These are phyloP conservation scores for Opisthocomus hoazin DNA, from an alignment of 2,113 vertebrate genomes.

Conservation along the genomic window DNA sequence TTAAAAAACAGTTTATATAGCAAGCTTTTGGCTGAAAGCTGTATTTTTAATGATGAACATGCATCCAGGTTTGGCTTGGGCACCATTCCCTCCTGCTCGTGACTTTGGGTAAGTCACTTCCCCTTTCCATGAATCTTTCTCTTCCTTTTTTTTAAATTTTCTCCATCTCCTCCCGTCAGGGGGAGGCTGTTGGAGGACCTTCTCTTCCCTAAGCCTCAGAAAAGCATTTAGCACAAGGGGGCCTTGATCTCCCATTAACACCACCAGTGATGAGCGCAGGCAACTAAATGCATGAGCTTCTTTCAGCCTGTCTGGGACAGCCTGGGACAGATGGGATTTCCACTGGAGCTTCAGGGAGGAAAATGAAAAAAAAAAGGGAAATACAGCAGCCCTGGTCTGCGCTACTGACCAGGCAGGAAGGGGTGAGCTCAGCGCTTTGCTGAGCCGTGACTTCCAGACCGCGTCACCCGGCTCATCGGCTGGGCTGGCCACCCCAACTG, in stretches of 20 bases:
- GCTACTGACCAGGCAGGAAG: background rate
- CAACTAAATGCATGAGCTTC: background rate
- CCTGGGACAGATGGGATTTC: background rate
- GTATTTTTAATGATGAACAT: background rate
- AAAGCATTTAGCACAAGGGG: background rate
- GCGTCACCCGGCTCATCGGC: background rate
- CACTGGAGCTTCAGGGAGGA: background rate
- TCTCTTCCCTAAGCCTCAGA: background rate
- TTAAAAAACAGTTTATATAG: background rate
- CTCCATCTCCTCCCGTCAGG: background rate
- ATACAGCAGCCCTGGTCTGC: background rate
- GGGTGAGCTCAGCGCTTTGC: background rate
- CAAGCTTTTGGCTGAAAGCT: background rate
- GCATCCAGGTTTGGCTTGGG: background rate
- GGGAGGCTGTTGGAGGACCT: background rate
- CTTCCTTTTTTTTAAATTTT: background rate
- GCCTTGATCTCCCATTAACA: background rate
- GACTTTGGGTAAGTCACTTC: background rate
- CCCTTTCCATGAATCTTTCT: background rate
- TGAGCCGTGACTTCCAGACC: background rate
- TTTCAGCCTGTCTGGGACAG: background rate
- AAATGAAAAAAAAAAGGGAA: background rate
- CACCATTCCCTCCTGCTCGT: background rate
- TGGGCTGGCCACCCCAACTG: rapidly evolving
- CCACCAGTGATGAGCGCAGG: background rate